Conservation (phyloP, 2,888 invertebrate genomes). For the Iselma pallidipennis region DNA sequence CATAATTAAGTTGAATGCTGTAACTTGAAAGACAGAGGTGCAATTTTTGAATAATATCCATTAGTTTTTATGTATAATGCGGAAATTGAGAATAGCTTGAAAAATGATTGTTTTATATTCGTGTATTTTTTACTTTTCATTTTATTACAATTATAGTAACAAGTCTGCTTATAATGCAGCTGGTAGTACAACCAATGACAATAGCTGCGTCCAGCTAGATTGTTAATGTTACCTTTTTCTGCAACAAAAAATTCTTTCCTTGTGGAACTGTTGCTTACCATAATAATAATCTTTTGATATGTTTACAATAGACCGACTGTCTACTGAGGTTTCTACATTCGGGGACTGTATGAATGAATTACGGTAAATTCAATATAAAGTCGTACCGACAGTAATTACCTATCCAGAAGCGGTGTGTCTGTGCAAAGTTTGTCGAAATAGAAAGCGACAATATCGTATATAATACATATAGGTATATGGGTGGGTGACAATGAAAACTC, state of each 20-base stretch:
- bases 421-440: background rate
- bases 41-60: too few relatives aligned
- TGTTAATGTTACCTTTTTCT: background rate
- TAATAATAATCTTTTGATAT: background rate
- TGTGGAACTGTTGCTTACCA: background rate
- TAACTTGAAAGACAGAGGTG: too few relatives aligned
- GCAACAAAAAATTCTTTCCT: background rate
- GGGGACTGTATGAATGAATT: conserved; percentile 1
- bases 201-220: background rate
- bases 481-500: background rate
- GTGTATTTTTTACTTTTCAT: too few relatives aligned
- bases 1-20: too few relatives aligned
- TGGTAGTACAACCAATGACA: too few relatives aligned
- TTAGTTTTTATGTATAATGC: too few relatives aligned
- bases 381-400: background rate
- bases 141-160: background rate
- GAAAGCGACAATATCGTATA: background rate
- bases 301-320: background rate
- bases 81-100: too few relatives aligned
- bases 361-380: conserved; percentile 3
- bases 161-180: too few relatives aligned
- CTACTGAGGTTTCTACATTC: background rate
- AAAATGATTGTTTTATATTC: too few relatives aligned
- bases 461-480: background rate
- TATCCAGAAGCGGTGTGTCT: background rate